Evolutionary conservation across 2,888 invertebrate species (phyloP), one percentile per base, ranked within the genome.

Genomic region (Callinectes sapidus): DNA sequence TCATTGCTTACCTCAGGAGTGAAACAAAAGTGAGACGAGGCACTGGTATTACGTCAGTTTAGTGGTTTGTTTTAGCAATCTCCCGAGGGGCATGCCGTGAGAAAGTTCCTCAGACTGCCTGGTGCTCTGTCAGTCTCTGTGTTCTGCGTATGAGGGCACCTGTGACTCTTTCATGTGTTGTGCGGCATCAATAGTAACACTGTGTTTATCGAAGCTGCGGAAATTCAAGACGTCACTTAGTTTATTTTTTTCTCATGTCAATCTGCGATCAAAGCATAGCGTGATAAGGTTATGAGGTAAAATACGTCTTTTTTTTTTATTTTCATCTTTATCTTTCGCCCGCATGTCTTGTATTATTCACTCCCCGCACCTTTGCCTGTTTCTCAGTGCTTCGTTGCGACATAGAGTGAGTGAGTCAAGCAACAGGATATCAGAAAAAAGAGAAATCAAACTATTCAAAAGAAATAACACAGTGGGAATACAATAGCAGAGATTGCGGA

Each of bases 131-230:
- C 0, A 71, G 71, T 10, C 1, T 71, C 71, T 28, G 71, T n/a
- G 10, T 71, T 71, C 5, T 61, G 23, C 61, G 48, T 61, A 61
- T 71, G n/a, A 71, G 28, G 28, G 23, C n/a, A 23, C 23, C 23
- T 8, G 23, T 71, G 71, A n/a, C n/a, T 71, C 3, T 1, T 71
- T n/a, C n/a, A 23, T 71, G n/a, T 71, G n/a, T 8, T 71, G 61
- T 28, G n/a, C 8, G 71, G 71, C 71, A n/a, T 71, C 71, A 71
- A 71, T 71, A 28, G 71, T 71, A n/a, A n/a, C 71, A 71, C 71
- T 71, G 61, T 61, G 71, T 28, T 2, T n/a, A 71, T n/a, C 6
- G 28, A 28, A 13, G 71, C n/a, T 71, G 28, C 28, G 23, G 71
- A 71, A 71, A n/a, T 23, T 28, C 28, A 71, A 28, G 71, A n/a